Conservation (phyloP, 2,888 invertebrate genomes). For the Crocallis elinguaria region DNA sequence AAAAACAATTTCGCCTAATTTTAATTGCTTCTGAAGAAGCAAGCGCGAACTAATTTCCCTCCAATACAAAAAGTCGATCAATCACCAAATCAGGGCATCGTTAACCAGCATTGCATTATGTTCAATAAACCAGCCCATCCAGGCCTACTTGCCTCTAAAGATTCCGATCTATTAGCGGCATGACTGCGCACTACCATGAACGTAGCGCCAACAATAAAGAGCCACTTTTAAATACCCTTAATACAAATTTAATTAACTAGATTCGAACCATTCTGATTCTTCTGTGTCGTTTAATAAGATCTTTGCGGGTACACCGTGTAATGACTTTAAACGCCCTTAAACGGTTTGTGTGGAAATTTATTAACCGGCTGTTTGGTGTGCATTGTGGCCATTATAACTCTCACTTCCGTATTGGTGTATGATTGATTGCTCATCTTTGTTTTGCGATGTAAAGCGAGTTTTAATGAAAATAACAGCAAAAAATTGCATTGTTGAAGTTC, state of each 20-base stretch:
- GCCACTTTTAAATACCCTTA: conserved; percentile 68
- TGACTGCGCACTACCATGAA: conserved; percentile 66
- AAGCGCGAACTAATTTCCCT: conserved; percentile 64
- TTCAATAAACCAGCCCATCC: conserved; percentile 74
- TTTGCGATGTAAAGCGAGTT: conserved; percentile 21
- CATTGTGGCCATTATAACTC: conserved; percentile 65
- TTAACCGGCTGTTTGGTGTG: conserved; percentile 67
- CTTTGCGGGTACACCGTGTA: conserved; percentile 76
- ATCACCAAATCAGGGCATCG: conserved; percentile 79
- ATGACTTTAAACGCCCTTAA: conserved; percentile 79
- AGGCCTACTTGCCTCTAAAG: conserved; percentile 69
- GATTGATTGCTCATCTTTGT: conserved; percentile 67
- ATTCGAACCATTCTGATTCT: conserved; percentile 68
- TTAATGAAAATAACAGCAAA: conserved; percentile 9
- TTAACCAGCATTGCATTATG: conserved; percentile 77
- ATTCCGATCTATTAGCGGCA: conserved; percentile 80
- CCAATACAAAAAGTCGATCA: conserved; percentile 72
- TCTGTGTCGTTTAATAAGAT: conserved; percentile 72
- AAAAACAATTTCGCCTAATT: conserved; percentile 19
- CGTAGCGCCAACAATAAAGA: conserved; percentile 76
- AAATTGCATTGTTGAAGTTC: not conserved
- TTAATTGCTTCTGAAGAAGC: conserved; percentile 68
- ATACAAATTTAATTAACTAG: conserved; percentile 84
- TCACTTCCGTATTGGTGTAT: conserved; percentile 59
- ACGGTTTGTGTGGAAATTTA: conserved; percentile 73